Evolutionary conservation across 2,797 vertebrate genomes (phyloP).

Genomic region (Eulemur rubriventer): DNA sequence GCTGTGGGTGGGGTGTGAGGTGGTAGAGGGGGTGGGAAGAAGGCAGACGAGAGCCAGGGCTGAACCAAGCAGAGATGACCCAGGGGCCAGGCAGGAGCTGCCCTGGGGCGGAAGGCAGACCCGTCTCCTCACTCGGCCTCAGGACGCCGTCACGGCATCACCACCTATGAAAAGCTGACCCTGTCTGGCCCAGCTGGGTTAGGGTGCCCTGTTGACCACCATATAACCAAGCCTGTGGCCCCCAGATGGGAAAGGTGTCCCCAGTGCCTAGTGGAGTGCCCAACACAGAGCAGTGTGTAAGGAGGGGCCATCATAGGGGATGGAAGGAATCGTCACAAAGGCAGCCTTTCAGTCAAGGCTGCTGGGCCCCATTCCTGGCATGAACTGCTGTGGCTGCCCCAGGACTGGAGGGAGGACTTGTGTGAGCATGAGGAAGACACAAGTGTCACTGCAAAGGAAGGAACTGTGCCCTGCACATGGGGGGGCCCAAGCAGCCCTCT

Average conservation of each 20-base stretch:
- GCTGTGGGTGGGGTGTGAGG: fast-evolving
- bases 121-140: neutral
- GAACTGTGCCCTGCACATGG: neutral
- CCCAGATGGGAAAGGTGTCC: neutral
- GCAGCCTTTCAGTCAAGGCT: neutral
- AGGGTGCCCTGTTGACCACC: too few species aligned
- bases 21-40: too few species aligned
- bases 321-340: neutral
- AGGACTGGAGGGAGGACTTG: neutral
- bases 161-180: neutral
- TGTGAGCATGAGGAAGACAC: neutral
- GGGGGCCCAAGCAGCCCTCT: neutral
- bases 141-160: neutral
- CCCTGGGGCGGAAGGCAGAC: too few species aligned
- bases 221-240: neutral
- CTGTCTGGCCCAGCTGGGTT: neutral
- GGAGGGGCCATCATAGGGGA: fast-evolving
- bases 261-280: neutral
- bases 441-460: neutral
- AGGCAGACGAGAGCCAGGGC: neutral
- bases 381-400: neutral
- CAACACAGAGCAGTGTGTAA: fast-evolving
- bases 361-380: neutral
- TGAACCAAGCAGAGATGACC: neutral
- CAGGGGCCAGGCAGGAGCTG: fast-evolving